Conservation (phyloP, 1,140 invertebrate genomes). For the Copidosoma floridanum region DNA sequence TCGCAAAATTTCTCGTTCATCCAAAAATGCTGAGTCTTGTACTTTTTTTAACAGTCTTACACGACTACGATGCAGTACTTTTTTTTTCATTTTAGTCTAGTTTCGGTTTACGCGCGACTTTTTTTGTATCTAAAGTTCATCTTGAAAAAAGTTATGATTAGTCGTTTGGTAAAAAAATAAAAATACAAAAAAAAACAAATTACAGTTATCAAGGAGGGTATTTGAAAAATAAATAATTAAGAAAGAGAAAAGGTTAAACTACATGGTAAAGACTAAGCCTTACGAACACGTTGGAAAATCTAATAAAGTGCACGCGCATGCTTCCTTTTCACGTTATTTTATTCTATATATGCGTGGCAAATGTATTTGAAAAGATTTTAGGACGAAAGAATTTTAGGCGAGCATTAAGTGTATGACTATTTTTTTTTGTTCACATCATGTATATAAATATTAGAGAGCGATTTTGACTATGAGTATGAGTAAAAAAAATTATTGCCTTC, state of each 20-base stretch:
- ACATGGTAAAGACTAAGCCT: conserved; percentile 11
- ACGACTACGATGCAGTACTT: conserved; percentile 5
- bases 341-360: conserved; percentile 36
- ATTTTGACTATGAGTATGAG: conserved; percentile 19
- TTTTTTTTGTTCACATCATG: no score
- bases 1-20: conserved; percentile 11
- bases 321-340: no score
- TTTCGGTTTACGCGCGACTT: background rate
- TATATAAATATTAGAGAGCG: conserved; percentile 13
- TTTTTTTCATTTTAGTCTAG: background rate
- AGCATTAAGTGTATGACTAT: no score
- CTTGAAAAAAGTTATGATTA: conserved; percentile 3
- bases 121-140: background rate
- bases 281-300: no score
- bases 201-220: conserved; percentile 1
- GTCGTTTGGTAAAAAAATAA: background rate
- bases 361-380: conserved; percentile 28
- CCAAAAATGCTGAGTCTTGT: conserved; percentile 23
- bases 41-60: conserved; percentile 25
- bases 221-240: conserved; percentile 14
- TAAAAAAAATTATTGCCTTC: conserved; percentile 7
- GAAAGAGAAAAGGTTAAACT: background rate
- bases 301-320: conserved; percentile 15
- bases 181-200: conserved; percentile 13
- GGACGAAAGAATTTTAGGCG: conserved; percentile 11